Percentiles rank a stretch among this genome's conserved stretches.
Conservation (phyloP, 2,113 vertebrate genomes). For the Noctilio leporinus region DNA sequence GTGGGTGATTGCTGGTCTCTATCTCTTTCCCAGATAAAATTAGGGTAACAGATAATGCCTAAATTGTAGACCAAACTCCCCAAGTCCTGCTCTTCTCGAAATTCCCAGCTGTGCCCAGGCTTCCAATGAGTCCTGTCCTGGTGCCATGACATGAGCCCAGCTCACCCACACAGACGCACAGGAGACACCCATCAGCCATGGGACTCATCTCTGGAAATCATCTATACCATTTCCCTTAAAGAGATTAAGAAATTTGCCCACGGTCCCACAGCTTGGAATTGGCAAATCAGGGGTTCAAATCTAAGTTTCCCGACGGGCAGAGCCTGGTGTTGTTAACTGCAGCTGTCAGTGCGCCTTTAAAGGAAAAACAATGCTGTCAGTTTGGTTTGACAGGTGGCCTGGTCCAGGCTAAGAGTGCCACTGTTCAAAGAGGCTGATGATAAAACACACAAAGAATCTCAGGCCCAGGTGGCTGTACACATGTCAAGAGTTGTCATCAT, state of each 20-base stretch:
- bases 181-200: background rate
- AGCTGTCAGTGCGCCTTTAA: background rate
- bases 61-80: background rate
- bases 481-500: background rate
- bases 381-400: background rate
- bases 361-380: background rate
- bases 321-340: background rate
- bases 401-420: background rate
- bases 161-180: background rate
- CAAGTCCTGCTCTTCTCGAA: background rate
- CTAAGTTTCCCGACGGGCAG: background rate
- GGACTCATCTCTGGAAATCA: background rate
- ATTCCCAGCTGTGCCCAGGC: background rate
- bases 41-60: background rate
- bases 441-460: background rate
- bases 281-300: background rate
- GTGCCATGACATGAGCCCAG: background rate
- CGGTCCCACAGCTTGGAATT: background rate
- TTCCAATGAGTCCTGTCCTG: background rate
- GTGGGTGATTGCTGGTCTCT: background rate
- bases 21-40: background rate
- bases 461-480: background rate
- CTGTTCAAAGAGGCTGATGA: background rate
- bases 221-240: conserved; percentile 55
- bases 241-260: conserved; percentile 38